phyloP scores from a whole-genome alignment of 2,113 vertebrate species.

The Notechis scutatus region DNA sequence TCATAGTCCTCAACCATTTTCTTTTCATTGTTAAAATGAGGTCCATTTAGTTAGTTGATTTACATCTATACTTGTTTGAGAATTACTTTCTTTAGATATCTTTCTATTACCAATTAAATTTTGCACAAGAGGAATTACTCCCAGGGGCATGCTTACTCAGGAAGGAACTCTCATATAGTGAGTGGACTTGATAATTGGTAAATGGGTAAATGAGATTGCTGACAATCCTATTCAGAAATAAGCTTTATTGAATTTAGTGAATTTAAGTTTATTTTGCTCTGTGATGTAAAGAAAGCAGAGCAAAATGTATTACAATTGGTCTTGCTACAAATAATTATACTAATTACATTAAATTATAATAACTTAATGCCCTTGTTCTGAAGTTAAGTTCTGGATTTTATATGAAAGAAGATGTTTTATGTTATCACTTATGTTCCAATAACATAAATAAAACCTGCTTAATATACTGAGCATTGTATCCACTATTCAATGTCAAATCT shows the following conservation, averaged over 20 bases:
- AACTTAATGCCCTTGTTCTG: neutral
- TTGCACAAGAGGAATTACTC: neutral
- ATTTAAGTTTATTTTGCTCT: neutral
- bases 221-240: neutral
- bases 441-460: neutral
- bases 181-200: neutral
- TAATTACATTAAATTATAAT: no score
- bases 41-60: neutral
- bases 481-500: neutral
- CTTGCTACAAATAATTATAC: neutral
- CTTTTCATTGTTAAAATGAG: neutral
- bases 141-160: neutral
- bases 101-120: neutral
- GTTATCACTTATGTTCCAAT: neutral
- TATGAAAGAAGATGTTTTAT: neutral
- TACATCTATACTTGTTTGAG: neutral
- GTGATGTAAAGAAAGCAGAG: neutral
- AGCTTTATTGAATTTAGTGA: neutral
- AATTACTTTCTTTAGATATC: neutral
- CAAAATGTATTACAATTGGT: neutral
- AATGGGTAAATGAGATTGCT: no score
- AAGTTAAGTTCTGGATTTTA: neutral
- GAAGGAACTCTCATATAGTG: no score
- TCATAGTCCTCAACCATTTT: neutral
- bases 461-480: neutral